phyloP scores from a whole-genome alignment of 2,888 invertebrate genomes.

The Cryptops parisi region DNA sequence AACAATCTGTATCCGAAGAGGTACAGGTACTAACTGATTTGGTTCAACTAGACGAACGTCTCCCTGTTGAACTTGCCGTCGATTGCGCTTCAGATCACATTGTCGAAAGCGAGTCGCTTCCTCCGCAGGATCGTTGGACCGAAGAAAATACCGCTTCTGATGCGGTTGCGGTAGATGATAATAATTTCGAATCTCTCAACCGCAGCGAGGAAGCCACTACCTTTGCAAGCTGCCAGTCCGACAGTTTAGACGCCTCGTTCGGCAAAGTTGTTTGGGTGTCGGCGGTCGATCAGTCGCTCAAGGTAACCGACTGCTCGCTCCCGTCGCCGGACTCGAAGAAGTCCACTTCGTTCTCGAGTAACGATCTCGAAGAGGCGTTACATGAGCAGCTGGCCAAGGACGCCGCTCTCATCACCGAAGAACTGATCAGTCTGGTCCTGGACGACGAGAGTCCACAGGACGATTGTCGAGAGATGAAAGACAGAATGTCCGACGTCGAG shows the following conservation, averaged over 20 bases:
- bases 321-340: neutral
- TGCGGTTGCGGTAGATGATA: too few relatives aligned
- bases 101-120: too few relatives aligned
- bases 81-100: too few relatives aligned
- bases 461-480: constrained; percentile 3
- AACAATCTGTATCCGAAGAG: too few relatives aligned
- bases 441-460: neutral
- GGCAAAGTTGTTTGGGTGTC: constrained; percentile 4
- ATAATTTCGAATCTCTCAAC: too few relatives aligned
- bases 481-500: constrained; percentile 9
- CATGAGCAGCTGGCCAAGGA: neutral
- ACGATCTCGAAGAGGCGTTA: neutral
- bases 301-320: neutral
- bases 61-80: too few relatives aligned
- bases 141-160: too few relatives aligned
- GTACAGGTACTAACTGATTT: too few relatives aligned
- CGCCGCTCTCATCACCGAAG: constrained; percentile 4
- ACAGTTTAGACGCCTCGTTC: constrained; percentile 1
- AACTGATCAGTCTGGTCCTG: constrained; percentile 3
- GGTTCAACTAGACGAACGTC: too few relatives aligned
- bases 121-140: too few relatives aligned
- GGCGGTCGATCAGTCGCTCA: neutral
- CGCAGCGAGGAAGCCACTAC: too few relatives aligned
- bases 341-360: neutral
- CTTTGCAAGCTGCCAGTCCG: too few relatives aligned